A percentile compares a stretch with the other conserved stretches of the same genome.
Conservation (phyloP, 2,888 invertebrate genomes). For the Drosophila fungiperda region DNA sequence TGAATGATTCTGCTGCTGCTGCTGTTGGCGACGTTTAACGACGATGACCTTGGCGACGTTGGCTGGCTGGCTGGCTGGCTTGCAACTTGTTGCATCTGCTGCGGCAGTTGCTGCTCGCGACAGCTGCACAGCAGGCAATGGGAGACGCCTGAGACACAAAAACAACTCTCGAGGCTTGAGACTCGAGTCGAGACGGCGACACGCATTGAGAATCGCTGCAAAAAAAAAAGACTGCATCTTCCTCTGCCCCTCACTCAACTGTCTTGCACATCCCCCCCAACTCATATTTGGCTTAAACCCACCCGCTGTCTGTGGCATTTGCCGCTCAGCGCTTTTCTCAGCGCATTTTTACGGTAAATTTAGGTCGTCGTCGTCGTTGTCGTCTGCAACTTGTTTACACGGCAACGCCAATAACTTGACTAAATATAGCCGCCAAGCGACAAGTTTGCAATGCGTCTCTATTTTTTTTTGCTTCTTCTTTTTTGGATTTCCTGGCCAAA, state of each 20-base stretch:
- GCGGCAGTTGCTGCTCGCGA: conserved; percentile 32
- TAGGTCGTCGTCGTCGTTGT: conserved; percentile 61
- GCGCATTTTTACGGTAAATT: conserved; percentile 75
- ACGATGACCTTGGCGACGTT: conserved; percentile 70
- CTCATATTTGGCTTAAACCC: conserved; percentile 23
- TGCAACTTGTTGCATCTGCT: conserved; percentile 73
- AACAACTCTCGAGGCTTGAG: conserved; percentile 16
- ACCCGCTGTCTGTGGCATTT: conserved; percentile 50
- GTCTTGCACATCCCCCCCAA: not conserved
- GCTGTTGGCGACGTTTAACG: conserved; percentile 47
- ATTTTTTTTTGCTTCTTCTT: not conserved
- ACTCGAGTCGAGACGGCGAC: conserved; percentile 36
- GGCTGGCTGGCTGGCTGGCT: conserved; percentile 39
- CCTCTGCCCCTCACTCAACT: not conserved
- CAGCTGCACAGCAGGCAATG: conserved; percentile 68
- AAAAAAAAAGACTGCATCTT: not conserved
- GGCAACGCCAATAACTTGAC: conserved; percentile 73
- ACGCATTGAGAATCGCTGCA: conserved; percentile 45
- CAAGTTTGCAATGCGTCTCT: conserved; percentile 46
- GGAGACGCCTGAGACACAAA: conserved; percentile 67
- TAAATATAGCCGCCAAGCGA: conserved; percentile 71
- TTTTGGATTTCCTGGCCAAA: conserved; percentile 67
- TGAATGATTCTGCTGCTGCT: conserved; percentile 46
- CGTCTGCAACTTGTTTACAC: conserved; percentile 71
- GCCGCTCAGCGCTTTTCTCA: conserved; percentile 63